Conservation (phyloP, 2,797 vertebrate genomes). For the Distichodus sexfasciatus region DNA sequence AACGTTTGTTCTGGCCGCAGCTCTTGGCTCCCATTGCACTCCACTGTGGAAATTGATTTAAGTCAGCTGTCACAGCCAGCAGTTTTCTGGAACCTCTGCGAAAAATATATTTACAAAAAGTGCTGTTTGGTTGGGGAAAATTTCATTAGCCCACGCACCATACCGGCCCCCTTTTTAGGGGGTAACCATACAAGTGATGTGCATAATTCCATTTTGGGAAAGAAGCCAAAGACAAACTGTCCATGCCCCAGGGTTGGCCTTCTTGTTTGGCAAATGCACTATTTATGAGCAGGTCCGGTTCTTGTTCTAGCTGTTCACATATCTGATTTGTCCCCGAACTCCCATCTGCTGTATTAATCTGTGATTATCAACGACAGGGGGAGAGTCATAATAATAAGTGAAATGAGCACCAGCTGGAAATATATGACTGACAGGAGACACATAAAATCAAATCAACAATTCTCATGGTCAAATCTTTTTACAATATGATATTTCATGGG, state of each 20-base stretch:
- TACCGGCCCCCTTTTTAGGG: constrained; percentile 36
- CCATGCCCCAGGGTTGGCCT: constrained; percentile 26
- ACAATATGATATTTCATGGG: constrained; percentile 53
- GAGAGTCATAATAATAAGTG: constrained; percentile 55
- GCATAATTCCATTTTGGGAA: constrained; percentile 50
- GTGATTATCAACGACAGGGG: constrained; percentile 47
- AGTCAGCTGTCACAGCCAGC: constrained; percentile 62
- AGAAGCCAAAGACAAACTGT: constrained; percentile 31
- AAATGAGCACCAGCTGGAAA: constrained; percentile 46
- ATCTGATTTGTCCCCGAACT: constrained; percentile 39
- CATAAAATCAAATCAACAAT: constrained; percentile 54
- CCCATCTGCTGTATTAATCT: constrained; percentile 42
- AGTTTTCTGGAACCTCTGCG: constrained; percentile 58
- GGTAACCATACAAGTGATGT: constrained; percentile 37
- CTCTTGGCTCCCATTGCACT: constrained; percentile 58
- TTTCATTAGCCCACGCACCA: constrained; percentile 57
- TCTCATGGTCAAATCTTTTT: constrained; percentile 55
- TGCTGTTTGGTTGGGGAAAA: constrained; percentile 52
- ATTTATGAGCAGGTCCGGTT: constrained; percentile 39
- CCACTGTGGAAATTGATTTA: constrained; percentile 62
- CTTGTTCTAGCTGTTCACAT: constrained; percentile 43
- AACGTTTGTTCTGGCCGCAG: constrained; percentile 58
- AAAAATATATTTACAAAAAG: constrained; percentile 54
- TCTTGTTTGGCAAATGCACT: constrained; percentile 44
- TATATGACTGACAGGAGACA: constrained; percentile 44